phyloP scores from a whole-genome alignment of 2,797 vertebrate genomes.

The Myotis planiceps region DNA sequence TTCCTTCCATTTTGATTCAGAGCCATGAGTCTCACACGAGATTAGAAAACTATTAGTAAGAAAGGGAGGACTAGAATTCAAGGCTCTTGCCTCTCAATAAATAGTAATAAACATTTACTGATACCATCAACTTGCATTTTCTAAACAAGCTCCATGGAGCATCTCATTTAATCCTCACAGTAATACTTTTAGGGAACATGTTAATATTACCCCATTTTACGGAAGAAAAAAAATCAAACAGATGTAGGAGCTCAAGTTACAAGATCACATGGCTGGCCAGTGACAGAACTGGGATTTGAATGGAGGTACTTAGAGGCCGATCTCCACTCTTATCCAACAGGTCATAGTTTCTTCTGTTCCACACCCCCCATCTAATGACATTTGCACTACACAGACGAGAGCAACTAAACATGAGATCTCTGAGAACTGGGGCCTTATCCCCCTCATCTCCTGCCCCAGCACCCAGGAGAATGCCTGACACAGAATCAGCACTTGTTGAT shows the following conservation, averaged over 20 bases:
- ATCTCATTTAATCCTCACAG: neutral
- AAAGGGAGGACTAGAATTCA: neutral
- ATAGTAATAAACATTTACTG: neutral
- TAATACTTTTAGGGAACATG: neutral
- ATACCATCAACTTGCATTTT: neutral
- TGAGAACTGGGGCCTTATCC: no score
- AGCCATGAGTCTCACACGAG: neutral
- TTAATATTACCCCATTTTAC: neutral
- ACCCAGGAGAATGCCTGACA: neutral
- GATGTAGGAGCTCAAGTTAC: neutral
- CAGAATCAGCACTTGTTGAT: neutral
- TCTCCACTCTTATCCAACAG: neutral
- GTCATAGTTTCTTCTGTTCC: neutral
- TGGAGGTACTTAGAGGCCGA: neutral
- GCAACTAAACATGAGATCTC: neutral
- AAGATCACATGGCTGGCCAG: neutral
- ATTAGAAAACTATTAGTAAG: neutral
- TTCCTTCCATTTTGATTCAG: neutral
- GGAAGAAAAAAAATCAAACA: neutral
- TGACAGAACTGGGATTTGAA: slow-evolving; percentile 19
- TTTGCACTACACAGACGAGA: neutral
- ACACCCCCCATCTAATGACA: neutral
- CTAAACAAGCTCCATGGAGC: neutral
- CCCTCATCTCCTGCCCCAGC: neutral
- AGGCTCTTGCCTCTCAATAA: neutral